These are phyloP conservation scores for Lycaena phlaeas DNA, from an alignment of 2,888 invertebrate genomes.

Conservation along the genomic window DNA sequence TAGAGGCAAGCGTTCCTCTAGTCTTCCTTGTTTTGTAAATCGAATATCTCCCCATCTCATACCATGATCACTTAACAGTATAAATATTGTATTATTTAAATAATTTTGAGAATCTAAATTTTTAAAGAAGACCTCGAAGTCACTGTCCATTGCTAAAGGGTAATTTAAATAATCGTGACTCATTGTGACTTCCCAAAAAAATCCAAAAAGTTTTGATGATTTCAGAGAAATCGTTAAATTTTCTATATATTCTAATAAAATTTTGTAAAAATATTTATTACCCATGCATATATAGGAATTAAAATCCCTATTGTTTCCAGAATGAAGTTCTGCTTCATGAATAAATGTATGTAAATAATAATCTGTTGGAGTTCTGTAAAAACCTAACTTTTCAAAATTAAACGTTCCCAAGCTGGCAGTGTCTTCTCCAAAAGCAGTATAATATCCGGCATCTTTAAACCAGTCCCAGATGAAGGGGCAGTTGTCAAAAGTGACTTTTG, in stretches of 20 bases:
- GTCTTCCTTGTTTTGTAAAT: slow-evolving; percentile 85
- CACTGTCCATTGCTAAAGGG: slow-evolving; percentile 81
- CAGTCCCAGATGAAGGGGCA: slow-evolving; percentile 91
- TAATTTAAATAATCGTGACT: slow-evolving; percentile 90
- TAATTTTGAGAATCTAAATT: slow-evolving; percentile 62
- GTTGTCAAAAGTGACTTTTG: slow-evolving; percentile 77
- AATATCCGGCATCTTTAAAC: slow-evolving; percentile 80
- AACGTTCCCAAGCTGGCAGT: slow-evolving; percentile 84
- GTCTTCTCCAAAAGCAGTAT: slow-evolving; percentile 89
- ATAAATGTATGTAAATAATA: slow-evolving; percentile 86
- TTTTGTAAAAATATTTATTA: slow-evolving; percentile 77
- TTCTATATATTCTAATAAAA: slow-evolving; percentile 79
- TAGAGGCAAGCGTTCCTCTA: slow-evolving; percentile 92
- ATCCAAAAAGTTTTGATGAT: slow-evolving; percentile 79
- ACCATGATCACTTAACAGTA: slow-evolving; percentile 92
- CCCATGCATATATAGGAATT: slow-evolving; percentile 83
- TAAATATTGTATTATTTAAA: slow-evolving; percentile 77
- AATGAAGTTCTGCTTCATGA: slow-evolving; percentile 76
- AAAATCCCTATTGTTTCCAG: slow-evolving; percentile 76
- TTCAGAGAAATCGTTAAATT: slow-evolving; percentile 75
- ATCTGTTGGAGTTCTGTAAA: slow-evolving; percentile 85
- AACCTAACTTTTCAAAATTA: slow-evolving; percentile 85
- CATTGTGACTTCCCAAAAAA: slow-evolving; percentile 88
- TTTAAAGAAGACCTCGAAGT: slow-evolving; percentile 73
- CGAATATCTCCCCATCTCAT: slow-evolving; percentile 89